Evolutionary conservation across 1,140 invertebrate genomes (phyloP), one percentile per base, ranked within the genome.

Genomic region (Bombyx mandarina): DNA sequence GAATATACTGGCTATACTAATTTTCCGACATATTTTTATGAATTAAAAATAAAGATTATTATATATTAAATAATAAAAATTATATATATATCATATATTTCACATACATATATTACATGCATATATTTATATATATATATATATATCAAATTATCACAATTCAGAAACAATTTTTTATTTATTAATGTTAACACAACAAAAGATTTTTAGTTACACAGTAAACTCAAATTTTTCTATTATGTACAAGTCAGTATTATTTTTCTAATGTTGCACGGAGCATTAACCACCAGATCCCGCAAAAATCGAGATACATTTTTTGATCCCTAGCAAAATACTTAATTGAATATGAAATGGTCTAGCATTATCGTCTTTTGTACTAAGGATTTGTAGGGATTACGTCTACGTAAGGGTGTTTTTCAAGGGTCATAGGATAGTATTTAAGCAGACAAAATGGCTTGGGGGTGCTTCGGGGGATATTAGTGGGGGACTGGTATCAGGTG

Each of bases 261-360:
- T 51, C 7, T 35, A 7, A 51, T 22, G 42, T 51, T 35, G 10
- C 50, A 7, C 50, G 22, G 26, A 35, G 42, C 42, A 53, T 65
- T 68, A 74, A 62, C 61, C 49, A 55, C 58, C 57, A 62, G 46
- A 70, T 65, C 50, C 63, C 73, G 67, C 63, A 62, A 66, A 46
- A 79, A 74, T 72, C 67, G 50, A 60, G 69, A 81, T 74, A 71
- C 64, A 78, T 80, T 74, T 75, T 67, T 81, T 78, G 66, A 62
- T 76, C 81, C 77, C 71, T 65, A 66, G 82, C 78, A 82, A 82
- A 86, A 84, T 77, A 77, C 81, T 77, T 83, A 84, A 86, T 86
- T 84, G 80, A 86, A 86, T 86, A 84, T 79, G 78, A 81, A 86
- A 82, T 79, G 73, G 71, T 63, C 53, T 65, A 71, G 77, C 66